These are phyloP conservation scores for Caranx melampygus DNA, from an alignment of 2,113 vertebrate genomes.

Conservation along the genomic window DNA sequence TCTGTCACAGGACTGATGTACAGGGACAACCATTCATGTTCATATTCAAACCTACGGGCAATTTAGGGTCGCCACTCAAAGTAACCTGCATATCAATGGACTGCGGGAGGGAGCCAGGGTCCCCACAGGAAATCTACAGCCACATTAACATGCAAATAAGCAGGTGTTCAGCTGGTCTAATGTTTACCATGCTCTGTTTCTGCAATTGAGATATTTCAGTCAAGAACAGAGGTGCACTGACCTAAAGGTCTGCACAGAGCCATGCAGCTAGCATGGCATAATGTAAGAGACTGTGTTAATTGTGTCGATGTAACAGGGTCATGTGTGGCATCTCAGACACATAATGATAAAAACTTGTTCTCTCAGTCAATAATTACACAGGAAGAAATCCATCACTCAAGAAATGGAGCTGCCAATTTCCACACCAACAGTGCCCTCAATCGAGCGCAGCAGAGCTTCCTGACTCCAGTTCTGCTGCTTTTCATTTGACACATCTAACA, in stretches of 20 bases:
- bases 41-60: no score
- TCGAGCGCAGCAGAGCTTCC: slow-evolving; percentile 8
- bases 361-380: not conserved
- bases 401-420: slow-evolving; percentile 27
- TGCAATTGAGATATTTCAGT: not conserved
- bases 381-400: slow-evolving; percentile 26
- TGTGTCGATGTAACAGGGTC: not conserved
- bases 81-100: no score
- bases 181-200: not conserved
- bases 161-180: not conserved
- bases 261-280: not conserved
- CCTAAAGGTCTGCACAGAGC: not conserved
- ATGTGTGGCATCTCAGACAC: slow-evolving; percentile 26
- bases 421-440: not conserved
- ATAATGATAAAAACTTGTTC: not conserved
- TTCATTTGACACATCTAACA: slow-evolving; percentile 36
- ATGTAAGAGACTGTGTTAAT: not conserved
- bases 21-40: no score
- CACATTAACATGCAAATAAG: not conserved
- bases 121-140: not conserved
- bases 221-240: not conserved
- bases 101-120: no score
- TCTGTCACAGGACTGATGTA: no score
- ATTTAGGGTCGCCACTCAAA: no score
- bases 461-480: slow-evolving; percentile 20